phyloP scores from a whole-genome alignment of 2,797 vertebrate genomes.

The Danio tinwini region DNA sequence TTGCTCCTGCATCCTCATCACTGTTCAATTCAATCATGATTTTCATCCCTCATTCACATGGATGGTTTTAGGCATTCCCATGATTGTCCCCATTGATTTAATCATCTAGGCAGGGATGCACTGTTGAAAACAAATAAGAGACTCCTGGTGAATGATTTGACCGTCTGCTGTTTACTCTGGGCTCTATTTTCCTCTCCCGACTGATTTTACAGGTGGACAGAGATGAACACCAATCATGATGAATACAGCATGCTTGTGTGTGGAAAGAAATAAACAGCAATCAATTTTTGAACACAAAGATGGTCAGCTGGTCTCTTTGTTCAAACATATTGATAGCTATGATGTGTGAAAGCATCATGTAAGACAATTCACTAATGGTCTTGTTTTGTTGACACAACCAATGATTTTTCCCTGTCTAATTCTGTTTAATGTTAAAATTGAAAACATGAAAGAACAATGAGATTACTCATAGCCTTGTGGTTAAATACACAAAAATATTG shows the following conservation, averaged over 20 bases:
- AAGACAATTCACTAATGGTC: not conserved
- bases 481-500: too few relatives aligned
- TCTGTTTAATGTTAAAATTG: too few relatives aligned
- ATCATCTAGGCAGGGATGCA: not conserved
- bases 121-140: conserved; percentile 4
- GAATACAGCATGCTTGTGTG: not conserved
- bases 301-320: not conserved
- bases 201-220: conserved; percentile 22
- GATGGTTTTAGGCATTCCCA: conserved; percentile 46
- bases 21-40: conserved; percentile 29
- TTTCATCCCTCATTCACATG: conserved; percentile 28
- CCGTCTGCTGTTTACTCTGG: not conserved
- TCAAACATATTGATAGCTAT: not conserved
- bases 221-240: conserved; percentile 33
- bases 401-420: too few relatives aligned
- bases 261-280: not conserved
- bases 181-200: not conserved
- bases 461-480: too few relatives aligned
- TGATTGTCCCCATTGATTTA: conserved; percentile 40
- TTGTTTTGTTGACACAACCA: not conserved
- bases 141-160: conserved; percentile 15
- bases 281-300: not conserved
- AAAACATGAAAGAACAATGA: too few relatives aligned
- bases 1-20: conserved; percentile 18
- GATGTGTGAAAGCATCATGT: not conserved